Conservation (phyloP, 2,888 invertebrate genomes). For the Ernsta delagoae region DNA sequence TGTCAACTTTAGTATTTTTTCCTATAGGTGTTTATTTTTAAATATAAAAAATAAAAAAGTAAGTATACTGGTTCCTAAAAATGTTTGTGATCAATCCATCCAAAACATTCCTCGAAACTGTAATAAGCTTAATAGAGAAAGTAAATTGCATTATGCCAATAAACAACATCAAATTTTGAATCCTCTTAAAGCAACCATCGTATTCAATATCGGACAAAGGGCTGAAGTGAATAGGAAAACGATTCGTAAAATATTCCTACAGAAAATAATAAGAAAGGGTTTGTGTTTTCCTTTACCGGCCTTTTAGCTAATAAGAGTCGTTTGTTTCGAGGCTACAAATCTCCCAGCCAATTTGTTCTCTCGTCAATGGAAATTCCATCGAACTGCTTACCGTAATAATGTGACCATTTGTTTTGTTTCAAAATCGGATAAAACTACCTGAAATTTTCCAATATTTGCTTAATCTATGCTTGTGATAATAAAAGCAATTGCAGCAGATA, state of each 20-base stretch:
- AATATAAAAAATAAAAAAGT: too few species aligned
- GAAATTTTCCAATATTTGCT: too few species aligned
- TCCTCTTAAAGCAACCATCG: background rate
- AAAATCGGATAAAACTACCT: background rate
- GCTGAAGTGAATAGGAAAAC: slow-evolving; percentile 39
- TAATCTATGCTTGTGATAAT: too few species aligned
- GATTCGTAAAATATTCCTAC: slow-evolving; percentile 48
- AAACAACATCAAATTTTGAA: background rate
- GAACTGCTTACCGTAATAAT: slow-evolving; percentile 16
- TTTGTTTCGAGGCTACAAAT: slow-evolving; percentile 44
- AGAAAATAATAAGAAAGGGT: slow-evolving; percentile 51
- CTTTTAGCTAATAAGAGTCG: slow-evolving; percentile 57
- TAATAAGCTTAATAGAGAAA: slow-evolving; percentile 2
- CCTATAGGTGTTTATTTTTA: too few species aligned
- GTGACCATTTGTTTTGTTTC: background rate
- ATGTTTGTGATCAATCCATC: background rate
- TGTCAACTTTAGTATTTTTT: too few species aligned
- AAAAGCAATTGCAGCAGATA: too few species aligned
- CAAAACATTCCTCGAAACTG: background rate
- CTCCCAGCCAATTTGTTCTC: slow-evolving; percentile 29
- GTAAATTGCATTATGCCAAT: slow-evolving; percentile 11
- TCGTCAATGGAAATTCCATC: slow-evolving; percentile 22
- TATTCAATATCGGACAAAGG: slow-evolving; percentile 13
- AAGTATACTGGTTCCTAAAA: too few species aligned
- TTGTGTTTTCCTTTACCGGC: slow-evolving; percentile 51